These are phyloP conservation scores for Idaea dimidiata DNA, from an alignment of 2,888 invertebrate species.

Conservation along the genomic window DNA sequence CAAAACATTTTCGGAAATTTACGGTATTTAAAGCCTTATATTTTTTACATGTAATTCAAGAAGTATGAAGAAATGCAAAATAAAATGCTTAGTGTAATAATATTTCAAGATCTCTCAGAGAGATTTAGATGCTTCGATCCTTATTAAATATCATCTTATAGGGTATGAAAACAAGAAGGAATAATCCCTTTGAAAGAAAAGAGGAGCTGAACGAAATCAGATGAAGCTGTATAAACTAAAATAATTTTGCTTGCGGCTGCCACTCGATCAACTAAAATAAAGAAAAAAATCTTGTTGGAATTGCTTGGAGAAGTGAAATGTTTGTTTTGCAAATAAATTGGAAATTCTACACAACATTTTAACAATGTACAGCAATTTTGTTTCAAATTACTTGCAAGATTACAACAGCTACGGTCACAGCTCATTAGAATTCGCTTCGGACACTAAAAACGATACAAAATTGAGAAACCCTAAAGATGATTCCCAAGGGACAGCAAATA, in stretches of 20 bases:
- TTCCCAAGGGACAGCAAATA: neutral
- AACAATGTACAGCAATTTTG: neutral
- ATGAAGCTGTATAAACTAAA: neutral
- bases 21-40: neutral
- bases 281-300: neutral
- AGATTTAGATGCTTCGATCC: too few species aligned
- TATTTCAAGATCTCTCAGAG: too few species aligned
- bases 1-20: neutral
- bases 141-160: too few species aligned
- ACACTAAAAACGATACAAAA: neutral
- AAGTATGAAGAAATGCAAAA: too few species aligned
- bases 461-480: neutral
- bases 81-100: too few species aligned
- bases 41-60: too few species aligned
- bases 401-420: neutral
- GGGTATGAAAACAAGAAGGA: too few species aligned
- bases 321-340: neutral
- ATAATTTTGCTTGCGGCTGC: neutral
- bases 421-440: conserved; percentile 10
- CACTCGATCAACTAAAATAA: neutral
- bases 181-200: too few species aligned
- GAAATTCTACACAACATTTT: neutral
- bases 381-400: neutral
- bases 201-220: too few species aligned
- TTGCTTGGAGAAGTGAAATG: conserved; percentile 7